Percentiles rank a stretch among this genome's conserved stretches.
phyloP scores from a whole-genome alignment of 2,797 vertebrate species.

The Hydrolagus colliei region DNA sequence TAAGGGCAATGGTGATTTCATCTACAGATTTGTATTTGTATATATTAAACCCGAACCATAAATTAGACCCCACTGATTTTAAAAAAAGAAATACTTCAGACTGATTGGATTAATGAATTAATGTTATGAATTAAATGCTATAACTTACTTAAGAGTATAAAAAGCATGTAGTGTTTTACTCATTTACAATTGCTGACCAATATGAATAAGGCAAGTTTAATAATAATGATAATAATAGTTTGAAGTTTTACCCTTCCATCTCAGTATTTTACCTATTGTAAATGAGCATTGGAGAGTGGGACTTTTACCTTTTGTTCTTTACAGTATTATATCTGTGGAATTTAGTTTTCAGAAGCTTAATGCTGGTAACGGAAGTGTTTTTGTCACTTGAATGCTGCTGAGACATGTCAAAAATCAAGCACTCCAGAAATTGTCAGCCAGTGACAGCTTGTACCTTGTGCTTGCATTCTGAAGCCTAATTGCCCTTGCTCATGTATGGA shows the following conservation, averaged over 20 bases:
- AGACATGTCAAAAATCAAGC: background rate
- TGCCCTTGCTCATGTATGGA: background rate
- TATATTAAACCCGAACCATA: too few relatives aligned
- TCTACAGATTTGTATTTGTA: too few relatives aligned
- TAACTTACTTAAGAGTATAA: too few relatives aligned
- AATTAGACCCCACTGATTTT: too few relatives aligned
- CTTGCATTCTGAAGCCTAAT: slow-evolving; percentile 6
- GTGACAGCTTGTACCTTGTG: background rate
- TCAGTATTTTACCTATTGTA: too few relatives aligned
- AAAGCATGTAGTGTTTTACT: background rate
- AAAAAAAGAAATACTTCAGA: too few relatives aligned
- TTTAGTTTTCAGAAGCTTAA: background rate
- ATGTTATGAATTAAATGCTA: too few relatives aligned
- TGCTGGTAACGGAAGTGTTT: background rate
- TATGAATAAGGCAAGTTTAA: background rate
- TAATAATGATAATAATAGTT: too few relatives aligned
- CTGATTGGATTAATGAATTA: too few relatives aligned
- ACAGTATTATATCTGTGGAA: background rate
- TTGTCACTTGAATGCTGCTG: background rate
- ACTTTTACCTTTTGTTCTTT: background rate
- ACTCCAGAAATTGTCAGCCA: background rate
- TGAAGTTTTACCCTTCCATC: background rate
- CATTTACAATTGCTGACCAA: background rate
- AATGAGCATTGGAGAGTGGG: background rate
- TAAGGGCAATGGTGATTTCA: too few relatives aligned